A percentile compares a stretch with the other conserved stretches of the same genome.
Conservation (phyloP, 2,888 invertebrate species). For the Octonoba sinensis region DNA sequence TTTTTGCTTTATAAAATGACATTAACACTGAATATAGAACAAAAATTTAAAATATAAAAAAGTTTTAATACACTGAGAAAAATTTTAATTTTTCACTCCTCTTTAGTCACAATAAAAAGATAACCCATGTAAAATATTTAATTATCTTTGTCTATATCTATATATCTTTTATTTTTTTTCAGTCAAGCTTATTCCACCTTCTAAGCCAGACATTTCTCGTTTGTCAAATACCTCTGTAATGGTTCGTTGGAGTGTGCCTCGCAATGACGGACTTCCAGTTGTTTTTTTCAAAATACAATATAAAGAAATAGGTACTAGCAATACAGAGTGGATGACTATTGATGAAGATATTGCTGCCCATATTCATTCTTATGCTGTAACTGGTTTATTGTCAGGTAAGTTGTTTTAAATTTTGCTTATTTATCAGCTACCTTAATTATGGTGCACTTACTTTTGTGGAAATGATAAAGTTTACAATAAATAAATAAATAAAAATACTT, state of each 20-base stretch:
- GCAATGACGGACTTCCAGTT: conserved; percentile 85
- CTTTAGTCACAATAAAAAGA: too few species aligned
- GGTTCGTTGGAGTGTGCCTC: conserved; percentile 89
- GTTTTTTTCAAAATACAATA: conserved; percentile 91
- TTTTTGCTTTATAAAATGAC: too few species aligned
- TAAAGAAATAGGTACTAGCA: conserved; percentile 75
- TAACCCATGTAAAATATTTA: too few species aligned
- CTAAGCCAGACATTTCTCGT: conserved; percentile 86
- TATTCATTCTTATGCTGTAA: conserved; percentile 83
- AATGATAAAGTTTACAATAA: not conserved
- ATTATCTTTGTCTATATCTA: not conserved
- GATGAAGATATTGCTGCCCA: conserved; percentile 85
- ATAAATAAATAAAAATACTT: too few species aligned
- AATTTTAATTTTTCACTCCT: too few species aligned
- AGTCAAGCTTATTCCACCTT: conserved; percentile 87
- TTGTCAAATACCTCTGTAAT: conserved; percentile 91
- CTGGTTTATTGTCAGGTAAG: conserved; percentile 80
- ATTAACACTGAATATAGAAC: too few species aligned
- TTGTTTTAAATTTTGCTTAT: not conserved
- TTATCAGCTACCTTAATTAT: too few species aligned
- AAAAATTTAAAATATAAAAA: too few species aligned
- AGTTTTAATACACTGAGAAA: too few species aligned
- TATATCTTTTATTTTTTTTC: conserved; percentile 48
- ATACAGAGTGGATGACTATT: conserved; percentile 81
- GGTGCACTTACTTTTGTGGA: not conserved